A percentile compares a stretch with the other conserved stretches of the same genome.
phyloP scores from a whole-genome alignment of 2,113 vertebrate genomes.

The Irena cyanogastra region DNA sequence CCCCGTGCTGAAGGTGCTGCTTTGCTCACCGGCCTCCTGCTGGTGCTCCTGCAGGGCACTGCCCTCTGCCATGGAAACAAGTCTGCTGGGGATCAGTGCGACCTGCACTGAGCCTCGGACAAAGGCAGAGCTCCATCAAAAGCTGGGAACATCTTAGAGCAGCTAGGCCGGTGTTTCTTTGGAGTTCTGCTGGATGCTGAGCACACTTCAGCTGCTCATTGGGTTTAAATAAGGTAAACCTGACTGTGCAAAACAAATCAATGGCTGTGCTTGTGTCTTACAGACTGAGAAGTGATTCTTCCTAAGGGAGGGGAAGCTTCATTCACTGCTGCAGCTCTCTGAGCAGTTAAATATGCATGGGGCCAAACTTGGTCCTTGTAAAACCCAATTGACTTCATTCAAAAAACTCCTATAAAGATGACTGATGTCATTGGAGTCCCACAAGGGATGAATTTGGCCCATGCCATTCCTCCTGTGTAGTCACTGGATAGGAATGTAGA shows the following conservation, averaged over 20 bases:
- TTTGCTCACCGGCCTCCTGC: background rate
- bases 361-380: background rate
- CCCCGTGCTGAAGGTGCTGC: background rate
- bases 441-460: conserved; percentile 52
- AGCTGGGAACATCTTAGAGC: background rate
- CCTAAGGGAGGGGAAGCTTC: background rate
- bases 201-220: background rate
- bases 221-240: conserved; percentile 17
- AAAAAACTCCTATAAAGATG: conserved; percentile 58
- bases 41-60: background rate
- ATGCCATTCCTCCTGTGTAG: conserved; percentile 45
- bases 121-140: background rate
- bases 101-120: background rate
- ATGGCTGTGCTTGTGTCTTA: background rate
- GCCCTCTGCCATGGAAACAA: background rate
- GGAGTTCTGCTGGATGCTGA: background rate
- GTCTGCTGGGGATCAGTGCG: background rate
- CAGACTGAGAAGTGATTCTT: background rate
- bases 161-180: background rate
- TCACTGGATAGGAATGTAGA: conserved; percentile 53
- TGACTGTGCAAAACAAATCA: background rate
- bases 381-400: conserved; percentile 46
- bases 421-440: conserved; percentile 55
- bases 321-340: background rate
- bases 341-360: background rate